These are phyloP conservation scores for Isaurus tuberculatus DNA, from an alignment of 92 coral and sea anemone species.

Conservation along the genomic window DNA sequence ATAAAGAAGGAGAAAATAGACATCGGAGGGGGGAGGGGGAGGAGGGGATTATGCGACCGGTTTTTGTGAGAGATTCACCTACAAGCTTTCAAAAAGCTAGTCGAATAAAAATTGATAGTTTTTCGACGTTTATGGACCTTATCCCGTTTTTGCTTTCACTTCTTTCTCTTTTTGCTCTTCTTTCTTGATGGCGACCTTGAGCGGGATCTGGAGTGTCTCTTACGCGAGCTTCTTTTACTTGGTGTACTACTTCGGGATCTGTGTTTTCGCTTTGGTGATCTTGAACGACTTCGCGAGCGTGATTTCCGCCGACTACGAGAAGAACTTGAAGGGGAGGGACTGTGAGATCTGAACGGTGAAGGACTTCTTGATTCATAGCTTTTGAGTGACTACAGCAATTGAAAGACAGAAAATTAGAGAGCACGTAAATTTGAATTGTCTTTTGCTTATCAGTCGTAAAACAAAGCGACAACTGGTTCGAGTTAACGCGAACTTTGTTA, in stretches of 20 bases:
- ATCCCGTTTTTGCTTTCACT: conserved; percentile 35
- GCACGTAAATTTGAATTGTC: background rate
- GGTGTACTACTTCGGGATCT: conserved; percentile 86
- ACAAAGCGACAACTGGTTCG: background rate
- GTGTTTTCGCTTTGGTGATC: conserved; percentile 70
- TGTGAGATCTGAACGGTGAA: conserved; percentile 89
- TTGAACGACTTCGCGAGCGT: conserved; percentile 88
- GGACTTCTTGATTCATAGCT: conserved; percentile 94
- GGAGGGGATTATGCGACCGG: no score
- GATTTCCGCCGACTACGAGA: conserved; percentile 86
- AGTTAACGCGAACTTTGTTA: no score
- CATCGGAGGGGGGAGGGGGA: no score
- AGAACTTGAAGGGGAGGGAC: conserved; percentile 68
- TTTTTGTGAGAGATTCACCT: background rate
- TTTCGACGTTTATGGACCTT: background rate
- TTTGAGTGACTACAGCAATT: conserved; percentile 78
- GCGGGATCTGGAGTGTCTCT: conserved; percentile 83
- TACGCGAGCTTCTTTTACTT: conserved; percentile 73
- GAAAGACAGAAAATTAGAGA: background rate
- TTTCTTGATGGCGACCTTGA: conserved; percentile 89
- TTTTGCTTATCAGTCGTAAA: background rate
- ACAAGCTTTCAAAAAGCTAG: background rate
- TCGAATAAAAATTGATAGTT: background rate
- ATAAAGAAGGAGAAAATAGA: no score
- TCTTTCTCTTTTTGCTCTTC: conserved; percentile 87